Base-by-base conservation (phyloP, 2,113 vertebrate species). In the Ochotona princeps region DNA sequence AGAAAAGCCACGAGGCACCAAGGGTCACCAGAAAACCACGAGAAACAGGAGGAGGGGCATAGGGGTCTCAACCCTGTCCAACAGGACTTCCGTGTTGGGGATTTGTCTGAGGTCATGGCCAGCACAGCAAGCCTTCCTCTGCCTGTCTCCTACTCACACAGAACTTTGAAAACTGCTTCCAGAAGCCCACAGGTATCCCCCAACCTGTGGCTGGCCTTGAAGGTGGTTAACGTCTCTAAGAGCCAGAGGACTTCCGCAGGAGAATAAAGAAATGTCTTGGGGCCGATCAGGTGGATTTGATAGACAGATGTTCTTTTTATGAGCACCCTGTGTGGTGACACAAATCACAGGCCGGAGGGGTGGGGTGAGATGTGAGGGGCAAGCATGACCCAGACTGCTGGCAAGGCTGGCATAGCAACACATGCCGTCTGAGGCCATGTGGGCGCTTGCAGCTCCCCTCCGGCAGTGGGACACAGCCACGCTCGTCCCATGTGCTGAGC, bases 191-290 rank as follows among this genome's bases (percentile, higher is more conserved):
- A 0, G 10, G 21, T 2, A 14, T 15, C n/a, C 73, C 85, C 30
- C 7, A 7, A 2, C 26, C 21, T 0, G 1, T 25, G 30, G 0
- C 1, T 25, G 35, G 15, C 26, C 30, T 47, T 1, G 23, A 75
- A 72, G 75, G 23, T 6, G 10, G n/a, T 78, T 81, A 54, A 8
- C 14, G 3, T 3, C 44, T 79, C n/a, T 1, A 4, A 89, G 69
- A 28, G n/a, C 3, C 23, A 15, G 72, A 8, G 57, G 32, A 0
- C 1, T 47, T 13, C 23, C 26, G 8, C 0, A 0, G 2, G n/a
- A 51, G 44, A 30, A 38, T 0, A n/a, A 82, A 35, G 92, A 30
- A 6, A 44, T 66, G 1, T 25, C 32, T 49, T 28, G 0, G 66
- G 60, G n/a, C 73, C 20, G 73, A 81, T 51, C 49, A 9, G 7